These are phyloP conservation scores for Pachypeltis micranthus DNA, from an alignment of 1,140 invertebrate genomes.

Conservation along the genomic window DNA sequence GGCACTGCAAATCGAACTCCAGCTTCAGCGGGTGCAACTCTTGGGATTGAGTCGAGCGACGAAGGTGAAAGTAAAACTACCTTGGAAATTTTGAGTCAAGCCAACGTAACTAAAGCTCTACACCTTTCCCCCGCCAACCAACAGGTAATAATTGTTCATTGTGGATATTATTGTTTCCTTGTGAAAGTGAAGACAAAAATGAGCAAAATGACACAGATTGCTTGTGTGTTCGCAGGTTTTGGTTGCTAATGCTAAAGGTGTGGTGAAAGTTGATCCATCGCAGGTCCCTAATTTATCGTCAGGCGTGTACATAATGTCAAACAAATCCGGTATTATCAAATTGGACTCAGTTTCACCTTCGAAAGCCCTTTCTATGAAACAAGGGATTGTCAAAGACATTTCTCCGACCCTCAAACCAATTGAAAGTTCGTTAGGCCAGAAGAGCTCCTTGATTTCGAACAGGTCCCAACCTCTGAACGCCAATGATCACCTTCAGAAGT, in stretches of 20 bases:
- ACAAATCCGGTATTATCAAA: conserved; percentile 41
- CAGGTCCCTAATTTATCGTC: conserved; percentile 52
- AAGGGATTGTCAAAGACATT: conserved; percentile 12
- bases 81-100: conserved; percentile 11
- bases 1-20: not conserved
- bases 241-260: conserved; percentile 54
- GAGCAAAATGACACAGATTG: not conserved
- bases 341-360: conserved; percentile 24
- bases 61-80: conserved; percentile 10
- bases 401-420: not conserved
- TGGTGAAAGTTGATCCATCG: conserved; percentile 59
- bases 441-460: conserved; percentile 11
- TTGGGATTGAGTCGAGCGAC: conserved; percentile 23
- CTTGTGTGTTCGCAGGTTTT: conserved; percentile 30
- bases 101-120: conserved; percentile 19
- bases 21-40: not conserved
- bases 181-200: not conserved
- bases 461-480: conserved; percentile 2
- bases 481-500: not conserved
- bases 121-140: conserved; percentile 23
- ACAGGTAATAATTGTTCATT: conserved; percentile 17
- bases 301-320: conserved; percentile 48
- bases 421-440: not conserved
- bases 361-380: conserved; percentile 21
- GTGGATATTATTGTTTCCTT: not conserved